These are phyloP conservation scores for Melanotaenia parkinsoni DNA, from an alignment of 2,797 vertebrate genomes.

Conservation along the genomic window DNA sequence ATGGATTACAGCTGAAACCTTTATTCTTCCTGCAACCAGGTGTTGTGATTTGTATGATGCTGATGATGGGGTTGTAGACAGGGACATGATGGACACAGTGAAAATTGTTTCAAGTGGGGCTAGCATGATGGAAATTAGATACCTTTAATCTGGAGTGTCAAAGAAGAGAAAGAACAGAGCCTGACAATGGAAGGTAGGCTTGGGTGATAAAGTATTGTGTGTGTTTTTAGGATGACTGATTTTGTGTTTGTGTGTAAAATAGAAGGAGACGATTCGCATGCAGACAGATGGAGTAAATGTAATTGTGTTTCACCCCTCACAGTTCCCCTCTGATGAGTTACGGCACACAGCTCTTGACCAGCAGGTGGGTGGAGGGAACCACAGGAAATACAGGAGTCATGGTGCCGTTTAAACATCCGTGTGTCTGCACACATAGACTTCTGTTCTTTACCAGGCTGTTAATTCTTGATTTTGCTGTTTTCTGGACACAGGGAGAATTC, in stretches of 20 bases:
- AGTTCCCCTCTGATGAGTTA: slow-evolving; percentile 54
- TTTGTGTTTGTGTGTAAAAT: slow-evolving; percentile 30
- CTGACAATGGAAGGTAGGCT: slow-evolving; percentile 17
- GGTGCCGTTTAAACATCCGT: slow-evolving; percentile 55
- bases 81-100: slow-evolving; percentile 10
- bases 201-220: slow-evolving; percentile 20
- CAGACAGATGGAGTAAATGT: slow-evolving; percentile 60
- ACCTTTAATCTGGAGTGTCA: slow-evolving; percentile 13
- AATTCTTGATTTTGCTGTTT: slow-evolving; percentile 19
- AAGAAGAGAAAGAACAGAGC: slow-evolving; percentile 10
- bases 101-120: slow-evolving; percentile 42
- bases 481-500: not conserved
- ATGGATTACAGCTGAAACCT: slow-evolving; percentile 13
- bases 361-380: slow-evolving; percentile 42
- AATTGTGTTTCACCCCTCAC: slow-evolving; percentile 64
- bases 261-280: slow-evolving; percentile 16
- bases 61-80: slow-evolving; percentile 40
- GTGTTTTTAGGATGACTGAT: not conserved
- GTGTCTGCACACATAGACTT: slow-evolving; percentile 17
- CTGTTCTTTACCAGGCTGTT: slow-evolving; percentile 21
- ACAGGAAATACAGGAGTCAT: slow-evolving; percentile 51
- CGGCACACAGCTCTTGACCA: slow-evolving; percentile 29
- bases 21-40: slow-evolving; percentile 23
- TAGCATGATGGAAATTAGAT: slow-evolving; percentile 25
- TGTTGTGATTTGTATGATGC: slow-evolving; percentile 39